phyloP scores from a whole-genome alignment of 2,113 vertebrate genomes.

The Cichladusa arquata region DNA sequence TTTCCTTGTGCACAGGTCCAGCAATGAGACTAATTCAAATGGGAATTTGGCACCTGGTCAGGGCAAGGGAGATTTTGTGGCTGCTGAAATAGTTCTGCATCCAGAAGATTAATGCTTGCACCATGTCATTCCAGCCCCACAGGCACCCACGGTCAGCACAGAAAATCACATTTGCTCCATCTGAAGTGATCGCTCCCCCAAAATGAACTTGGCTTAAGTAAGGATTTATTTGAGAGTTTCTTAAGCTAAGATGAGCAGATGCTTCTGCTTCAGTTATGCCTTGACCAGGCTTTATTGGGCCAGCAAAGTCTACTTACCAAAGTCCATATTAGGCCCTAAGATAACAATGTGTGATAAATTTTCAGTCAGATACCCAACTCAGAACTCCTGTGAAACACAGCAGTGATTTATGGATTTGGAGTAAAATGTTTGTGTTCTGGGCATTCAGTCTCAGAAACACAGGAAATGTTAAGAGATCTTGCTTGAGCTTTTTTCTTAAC shows the following conservation, averaged over 20 bases:
- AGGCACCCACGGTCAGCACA: rapidly evolving
- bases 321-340: not conserved
- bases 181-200: not conserved
- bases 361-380: not conserved
- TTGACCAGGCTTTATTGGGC: not conserved
- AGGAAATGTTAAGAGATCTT: not conserved
- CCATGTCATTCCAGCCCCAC: not conserved
- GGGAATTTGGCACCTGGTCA: not conserved
- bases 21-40: not conserved
- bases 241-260: not conserved
- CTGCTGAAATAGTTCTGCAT: not conserved
- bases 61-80: not conserved
- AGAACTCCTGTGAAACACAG: not conserved
- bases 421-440: not conserved
- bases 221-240: not conserved
- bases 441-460: not conserved
- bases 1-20: not conserved
- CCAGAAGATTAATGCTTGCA: not conserved
- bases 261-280: not conserved
- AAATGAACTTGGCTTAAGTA: not conserved
- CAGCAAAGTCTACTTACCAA: not conserved
- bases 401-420: not conserved
- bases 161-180: not conserved
- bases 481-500: not conserved
- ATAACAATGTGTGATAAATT: not conserved